Base-by-base conservation (phyloP, 2,797 vertebrate species). In the Anguilla megastoma region DNA sequence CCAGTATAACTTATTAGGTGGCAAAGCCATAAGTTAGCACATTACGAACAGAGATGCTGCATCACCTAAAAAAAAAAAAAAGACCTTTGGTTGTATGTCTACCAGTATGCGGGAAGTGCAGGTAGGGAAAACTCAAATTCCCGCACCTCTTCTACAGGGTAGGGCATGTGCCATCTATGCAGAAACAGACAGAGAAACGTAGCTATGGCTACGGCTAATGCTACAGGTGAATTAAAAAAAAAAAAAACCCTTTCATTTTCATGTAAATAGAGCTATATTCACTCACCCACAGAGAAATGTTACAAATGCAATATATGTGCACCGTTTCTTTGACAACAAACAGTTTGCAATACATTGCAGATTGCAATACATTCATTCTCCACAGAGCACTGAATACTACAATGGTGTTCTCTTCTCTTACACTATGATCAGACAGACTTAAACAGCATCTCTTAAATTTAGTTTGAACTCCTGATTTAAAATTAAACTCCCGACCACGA, bases 291-390 rank as follows among this genome's bases (percentile, higher is more conserved):
- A 27, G 48, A 80, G 8, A 27, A 84, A 84, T 76, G 69, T 33
- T 82, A 71, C 71, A 71, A 82, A 63, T 86, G 50, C 45, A 27
- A 41, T 3, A 21, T 2, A 3, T 45, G 21, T 45, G 21, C 30
- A 50, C 66, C n/a, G 21, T 82, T 79, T 27, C 24, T 9, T 24
- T 85, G 63, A 66, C 36, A 93, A 52, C 90, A 90, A 91, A 41
- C 36, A 41, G 36, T 41, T 41, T 41, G 36, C 36, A 41, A 41
- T 41, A 41, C 36, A 41, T 41, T 41, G 36, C 36, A 41, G 36
- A 93, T 90, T 27, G 69, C 92, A 90, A 90, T 92, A 95, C 94
- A 95, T 95, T 95, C 94, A 94, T 93, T 91, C 93, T 92, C 91
- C 89, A 94, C 91, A 92, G 90, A 93, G 92, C 92, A 92, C 91